Evolutionary conservation across 2,888 invertebrate species (phyloP).

Genomic region (Nephrotoma flavescens): DNA sequence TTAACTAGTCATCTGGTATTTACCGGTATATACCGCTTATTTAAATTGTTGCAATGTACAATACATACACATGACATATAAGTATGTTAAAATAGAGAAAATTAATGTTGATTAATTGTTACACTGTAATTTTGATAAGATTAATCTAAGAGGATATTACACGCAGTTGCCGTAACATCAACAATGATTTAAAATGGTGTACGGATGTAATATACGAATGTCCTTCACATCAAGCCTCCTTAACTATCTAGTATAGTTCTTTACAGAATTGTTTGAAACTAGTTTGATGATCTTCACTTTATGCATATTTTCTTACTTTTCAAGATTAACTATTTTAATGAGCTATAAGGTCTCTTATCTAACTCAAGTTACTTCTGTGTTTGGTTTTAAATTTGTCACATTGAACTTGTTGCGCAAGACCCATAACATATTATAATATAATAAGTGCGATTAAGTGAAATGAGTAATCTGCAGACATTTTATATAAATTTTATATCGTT

Average conservation of each 20-base stretch:
- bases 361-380: no score
- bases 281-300: background rate
- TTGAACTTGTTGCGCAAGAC: no score
- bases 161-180: background rate
- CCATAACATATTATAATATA: no score
- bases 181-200: background rate
- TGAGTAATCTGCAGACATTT: no score
- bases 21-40: background rate
- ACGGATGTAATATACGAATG: background rate
- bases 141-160: background rate
- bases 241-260: background rate
- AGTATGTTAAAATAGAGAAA: no score
- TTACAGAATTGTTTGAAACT: background rate
- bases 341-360: background rate
- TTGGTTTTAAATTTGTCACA: no score
- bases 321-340: background rate
- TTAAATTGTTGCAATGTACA: no score
- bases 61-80: no score
- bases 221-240: background rate
- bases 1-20: background rate
- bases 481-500: no score
- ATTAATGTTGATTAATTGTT: no score
- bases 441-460: no score
- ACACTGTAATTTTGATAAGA: background rate
- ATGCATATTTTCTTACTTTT: background rate